A percentile compares a stretch with the other conserved stretches of the same genome.
Conservation (phyloP, 2,797 vertebrate species). For the Adrianichthys oophorus region DNA sequence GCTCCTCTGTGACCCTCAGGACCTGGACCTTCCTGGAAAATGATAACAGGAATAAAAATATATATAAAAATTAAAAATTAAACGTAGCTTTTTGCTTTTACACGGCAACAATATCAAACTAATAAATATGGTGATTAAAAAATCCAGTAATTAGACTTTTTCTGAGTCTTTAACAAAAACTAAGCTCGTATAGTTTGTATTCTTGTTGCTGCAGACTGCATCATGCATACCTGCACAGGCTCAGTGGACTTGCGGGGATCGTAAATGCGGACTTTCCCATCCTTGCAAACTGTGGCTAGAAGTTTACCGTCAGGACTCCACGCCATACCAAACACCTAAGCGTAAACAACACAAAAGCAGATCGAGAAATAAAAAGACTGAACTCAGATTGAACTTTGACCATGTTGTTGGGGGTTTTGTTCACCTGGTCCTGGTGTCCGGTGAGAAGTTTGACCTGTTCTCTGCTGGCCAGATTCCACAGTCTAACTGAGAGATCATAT, state of each 20-base stretch:
- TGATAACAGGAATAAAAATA: slow-evolving; percentile 1
- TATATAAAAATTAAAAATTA: too few species aligned
- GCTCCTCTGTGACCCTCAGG: slow-evolving; percentile 90
- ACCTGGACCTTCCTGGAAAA: slow-evolving; percentile 86
- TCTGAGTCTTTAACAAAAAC: too few species aligned
- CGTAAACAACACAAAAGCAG: not conserved
- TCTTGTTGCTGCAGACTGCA: too few species aligned
- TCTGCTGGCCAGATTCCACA: slow-evolving; percentile 83
- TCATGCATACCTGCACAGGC: slow-evolving; percentile 81
- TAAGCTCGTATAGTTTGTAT: too few species aligned
- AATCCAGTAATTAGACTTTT: too few species aligned
- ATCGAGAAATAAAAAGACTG: not conserved
- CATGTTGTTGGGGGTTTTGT: not conserved
- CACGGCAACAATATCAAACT: not conserved
- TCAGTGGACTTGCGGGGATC: slow-evolving; percentile 81
- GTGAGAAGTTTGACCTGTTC: slow-evolving; percentile 77
- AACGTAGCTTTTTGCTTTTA: too few species aligned
- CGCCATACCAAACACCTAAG: slow-evolving; percentile 89
- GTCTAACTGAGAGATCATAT: slow-evolving; percentile 86
- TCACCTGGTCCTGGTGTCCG: slow-evolving; percentile 92
- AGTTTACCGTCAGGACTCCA: slow-evolving; percentile 91
- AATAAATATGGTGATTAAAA: not conserved
- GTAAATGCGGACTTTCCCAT: slow-evolving; percentile 86
- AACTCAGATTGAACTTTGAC: not conserved
- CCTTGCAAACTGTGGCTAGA: slow-evolving; percentile 91